phyloP scores from a whole-genome alignment of 2,888 invertebrate genomes.

The Elysia crispata region DNA sequence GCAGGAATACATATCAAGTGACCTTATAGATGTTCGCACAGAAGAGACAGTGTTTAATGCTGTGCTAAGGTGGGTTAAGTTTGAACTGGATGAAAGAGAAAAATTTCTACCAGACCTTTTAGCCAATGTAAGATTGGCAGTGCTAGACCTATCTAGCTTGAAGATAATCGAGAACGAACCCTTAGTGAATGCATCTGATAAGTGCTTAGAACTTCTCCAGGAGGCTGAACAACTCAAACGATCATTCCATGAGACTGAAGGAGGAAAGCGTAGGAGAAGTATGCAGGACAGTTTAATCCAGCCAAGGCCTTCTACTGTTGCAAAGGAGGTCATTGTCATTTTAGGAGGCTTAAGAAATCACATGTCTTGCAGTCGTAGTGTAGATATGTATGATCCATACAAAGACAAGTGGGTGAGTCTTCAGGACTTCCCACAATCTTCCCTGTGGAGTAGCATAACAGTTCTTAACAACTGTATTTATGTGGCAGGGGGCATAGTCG shows the following conservation, averaged over 20 bases:
- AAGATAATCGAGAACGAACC: slow-evolving; percentile 66
- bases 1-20: slow-evolving; percentile 70
- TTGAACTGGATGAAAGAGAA: slow-evolving; percentile 68
- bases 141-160: slow-evolving; percentile 69
- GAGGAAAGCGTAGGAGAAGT: slow-evolving; percentile 71
- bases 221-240: slow-evolving; percentile 71
- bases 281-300: slow-evolving; percentile 70
- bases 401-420: slow-evolving; percentile 74
- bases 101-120: slow-evolving; percentile 64
- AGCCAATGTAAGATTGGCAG: slow-evolving; percentile 69
- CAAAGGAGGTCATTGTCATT: slow-evolving; percentile 75
- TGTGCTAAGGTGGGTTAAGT: slow-evolving; percentile 73
- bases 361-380: slow-evolving; percentile 63
- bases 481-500: slow-evolving; percentile 74
- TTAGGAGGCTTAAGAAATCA: slow-evolving; percentile 66
- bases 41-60: slow-evolving; percentile 75
- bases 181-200: slow-evolving; percentile 65
- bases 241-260: slow-evolving; percentile 69
- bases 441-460: slow-evolving; percentile 71
- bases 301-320: slow-evolving; percentile 76
- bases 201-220: slow-evolving; percentile 66
- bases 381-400: slow-evolving; percentile 75
- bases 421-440: slow-evolving; percentile 69
- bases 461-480: slow-evolving; percentile 71
- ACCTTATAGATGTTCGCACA: slow-evolving; percentile 73